Conservation (phyloP, 1,140 invertebrate genomes). For the Heliconius eleuchia region DNA sequence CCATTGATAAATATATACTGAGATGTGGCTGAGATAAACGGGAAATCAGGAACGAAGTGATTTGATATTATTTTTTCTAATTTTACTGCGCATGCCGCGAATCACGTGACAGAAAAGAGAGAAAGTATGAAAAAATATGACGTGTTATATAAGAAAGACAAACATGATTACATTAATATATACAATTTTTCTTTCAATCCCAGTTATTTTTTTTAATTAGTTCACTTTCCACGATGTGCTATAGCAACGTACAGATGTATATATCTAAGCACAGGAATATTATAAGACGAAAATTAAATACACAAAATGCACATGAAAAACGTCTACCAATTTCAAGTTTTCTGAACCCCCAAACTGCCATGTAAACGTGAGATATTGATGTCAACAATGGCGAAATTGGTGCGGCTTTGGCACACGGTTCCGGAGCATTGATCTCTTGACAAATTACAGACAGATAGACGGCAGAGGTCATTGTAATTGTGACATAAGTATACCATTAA, state of each 20-base stretch:
- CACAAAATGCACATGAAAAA: neutral
- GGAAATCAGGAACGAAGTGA: too few relatives aligned
- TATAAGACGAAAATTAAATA: neutral
- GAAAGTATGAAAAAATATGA: too few relatives aligned
- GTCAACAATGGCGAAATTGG: neutral
- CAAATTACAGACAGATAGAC: conserved; percentile 41
- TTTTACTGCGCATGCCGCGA: too few relatives aligned
- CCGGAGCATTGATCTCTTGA: conserved; percentile 38
- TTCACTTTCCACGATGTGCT: too few relatives aligned
- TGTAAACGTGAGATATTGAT: neutral
- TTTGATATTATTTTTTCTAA: too few relatives aligned
- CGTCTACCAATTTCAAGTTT: neutral
- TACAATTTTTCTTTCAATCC: too few relatives aligned
- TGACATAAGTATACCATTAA: conserved; percentile 46
- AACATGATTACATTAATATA: too few relatives aligned
- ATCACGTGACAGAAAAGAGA: too few relatives aligned
- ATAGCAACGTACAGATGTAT: neutral
- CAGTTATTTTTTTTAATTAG: too few relatives aligned
- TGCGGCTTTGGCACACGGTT: conserved; percentile 11
- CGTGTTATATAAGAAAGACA: too few relatives aligned
- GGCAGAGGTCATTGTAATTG: conserved; percentile 45
- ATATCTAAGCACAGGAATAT: neutral
- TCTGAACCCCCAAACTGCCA: neutral
- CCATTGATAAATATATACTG: too few relatives aligned
- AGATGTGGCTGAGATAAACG: too few relatives aligned